These are phyloP conservation scores for Corbicula japonica DNA, from an alignment of 2,888 invertebrate genomes.

Conservation along the genomic window DNA sequence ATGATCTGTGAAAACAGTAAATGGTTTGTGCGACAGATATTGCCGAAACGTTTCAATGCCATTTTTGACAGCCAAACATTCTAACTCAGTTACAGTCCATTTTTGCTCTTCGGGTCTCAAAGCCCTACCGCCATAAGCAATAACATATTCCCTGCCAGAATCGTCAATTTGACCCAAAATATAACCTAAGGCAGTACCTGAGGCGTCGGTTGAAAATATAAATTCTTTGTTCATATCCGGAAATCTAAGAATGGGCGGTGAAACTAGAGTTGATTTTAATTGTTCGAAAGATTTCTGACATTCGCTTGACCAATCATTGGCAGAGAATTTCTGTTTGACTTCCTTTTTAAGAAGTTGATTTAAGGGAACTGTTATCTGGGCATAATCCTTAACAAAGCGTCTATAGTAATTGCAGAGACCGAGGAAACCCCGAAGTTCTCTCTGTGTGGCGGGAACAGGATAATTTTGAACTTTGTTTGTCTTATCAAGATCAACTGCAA, in stretches of 20 bases:
- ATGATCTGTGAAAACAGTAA: slow-evolving; percentile 30
- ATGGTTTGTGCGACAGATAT: slow-evolving; percentile 17
- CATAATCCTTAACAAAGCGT: slow-evolving; percentile 28
- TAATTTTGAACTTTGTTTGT: not conserved
- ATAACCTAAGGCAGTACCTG: slow-evolving; percentile 50
- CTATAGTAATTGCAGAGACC: slow-evolving; percentile 46
- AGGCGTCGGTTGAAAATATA: slow-evolving; percentile 52
- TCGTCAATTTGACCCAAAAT: slow-evolving; percentile 59
- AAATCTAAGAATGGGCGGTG: slow-evolving; percentile 9
- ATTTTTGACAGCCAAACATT: slow-evolving; percentile 28
- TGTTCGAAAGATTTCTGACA: slow-evolving; percentile 56
- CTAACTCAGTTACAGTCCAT: slow-evolving; percentile 54
- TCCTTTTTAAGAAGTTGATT: slow-evolving; percentile 24
- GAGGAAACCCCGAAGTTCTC: slow-evolving; percentile 49
- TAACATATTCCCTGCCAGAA: slow-evolving; percentile 9
- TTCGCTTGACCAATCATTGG: slow-evolving; percentile 56
- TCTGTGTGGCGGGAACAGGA: not conserved
- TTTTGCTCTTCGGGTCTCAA: slow-evolving; percentile 43
- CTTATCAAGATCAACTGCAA: slow-evolving; percentile 7
- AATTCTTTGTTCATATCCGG: slow-evolving; percentile 24
- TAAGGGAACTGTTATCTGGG: slow-evolving; percentile 56
- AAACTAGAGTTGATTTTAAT: slow-evolving; percentile 36
- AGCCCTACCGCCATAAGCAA: slow-evolving; percentile 46
- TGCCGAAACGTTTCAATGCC: slow-evolving; percentile 26
- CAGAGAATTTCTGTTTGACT: slow-evolving; percentile 5